Evolutionary conservation across 2,113 vertebrate genomes (phyloP).

Genomic region (Nycticryphes semicollaris): DNA sequence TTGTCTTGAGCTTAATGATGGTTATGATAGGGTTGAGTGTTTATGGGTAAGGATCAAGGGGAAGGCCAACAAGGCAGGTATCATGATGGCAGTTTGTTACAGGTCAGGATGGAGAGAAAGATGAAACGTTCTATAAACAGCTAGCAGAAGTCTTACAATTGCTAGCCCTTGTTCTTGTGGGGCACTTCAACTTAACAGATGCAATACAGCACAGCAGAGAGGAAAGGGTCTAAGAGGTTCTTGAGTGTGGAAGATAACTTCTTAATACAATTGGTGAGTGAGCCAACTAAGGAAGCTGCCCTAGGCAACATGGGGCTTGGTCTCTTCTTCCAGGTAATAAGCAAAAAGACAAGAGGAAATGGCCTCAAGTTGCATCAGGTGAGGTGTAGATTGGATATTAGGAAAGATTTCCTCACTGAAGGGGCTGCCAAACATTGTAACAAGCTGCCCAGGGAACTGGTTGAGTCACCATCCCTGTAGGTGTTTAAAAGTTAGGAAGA

Average conservation of each 20-base stretch:
- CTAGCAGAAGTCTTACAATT: background rate
- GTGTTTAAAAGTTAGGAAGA: background rate
- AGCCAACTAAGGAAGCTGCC: background rate
- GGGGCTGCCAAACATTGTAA: background rate
- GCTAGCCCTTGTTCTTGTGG: rapidly evolving
- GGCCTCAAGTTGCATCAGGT: background rate
- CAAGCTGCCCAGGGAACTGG: background rate
- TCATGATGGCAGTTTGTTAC: background rate
- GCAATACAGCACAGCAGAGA: background rate
- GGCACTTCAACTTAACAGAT: background rate
- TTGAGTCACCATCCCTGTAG: background rate
- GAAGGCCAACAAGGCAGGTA: background rate
- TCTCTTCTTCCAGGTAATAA: background rate
- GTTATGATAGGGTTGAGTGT: rapidly evolving
- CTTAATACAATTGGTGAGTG: background rate
- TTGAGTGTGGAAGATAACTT: background rate
- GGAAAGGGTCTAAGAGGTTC: background rate
- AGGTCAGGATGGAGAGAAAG: background rate
- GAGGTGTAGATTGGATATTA: background rate
- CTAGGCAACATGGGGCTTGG: background rate
- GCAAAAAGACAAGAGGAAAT: background rate
- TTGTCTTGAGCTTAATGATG: background rate
- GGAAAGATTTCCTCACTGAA: background rate
- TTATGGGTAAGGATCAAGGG: background rate
- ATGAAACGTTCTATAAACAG: background rate